Evolutionary conservation across 2,888 invertebrate genomes (phyloP), one percentile per base, ranked within the genome.

Genomic region (Drosophila kuntzei): DNA sequence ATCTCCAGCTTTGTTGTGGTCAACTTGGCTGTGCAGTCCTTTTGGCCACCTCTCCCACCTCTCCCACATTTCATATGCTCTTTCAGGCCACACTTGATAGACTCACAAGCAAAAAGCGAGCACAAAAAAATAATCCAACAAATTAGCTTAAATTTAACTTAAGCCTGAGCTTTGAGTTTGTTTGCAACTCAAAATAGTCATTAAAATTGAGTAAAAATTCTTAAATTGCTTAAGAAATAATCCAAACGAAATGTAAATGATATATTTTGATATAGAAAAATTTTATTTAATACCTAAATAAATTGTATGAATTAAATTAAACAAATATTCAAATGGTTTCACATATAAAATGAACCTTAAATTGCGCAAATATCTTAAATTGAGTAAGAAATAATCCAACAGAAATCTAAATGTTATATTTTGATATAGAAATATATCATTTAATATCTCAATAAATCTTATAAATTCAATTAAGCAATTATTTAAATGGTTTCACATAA

Each of bases 1-100:
- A 8, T 8, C 12, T 18, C n/a, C 27, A 43, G 22, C 54, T 55
- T 73, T 79, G 79, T 80, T 74, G 78, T 60, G 78, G 78, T 79
- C 61, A 77, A 37, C 32, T 46, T 22, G 57, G 7, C 43, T 32
- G 39, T 46, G 11, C 7, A 25, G 25, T 22, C 43, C 43, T 22
- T 1, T n/a, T 25, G 29, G 7, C 22, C 34, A 22, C 14, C 44
- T 36, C 34, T 12, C 1, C 11, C 25, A 14, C 3, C 12, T 18
- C 27, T 1, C 0, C 8, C 12, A 20, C 58, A 39, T 58, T 58
- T 29, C 20, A 37, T 58, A 58, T 39, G 46, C 46, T 46, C n/a
- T 44, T 65, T 34, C 20, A 14, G 14, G n/a, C 39, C 27, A n/a
- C 50, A 39, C 22, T 47, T 47, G 47, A 47, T 29, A 32, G 47